phyloP scores from a whole-genome alignment of 2,888 invertebrate genomes.

The Eilema griseolum region DNA sequence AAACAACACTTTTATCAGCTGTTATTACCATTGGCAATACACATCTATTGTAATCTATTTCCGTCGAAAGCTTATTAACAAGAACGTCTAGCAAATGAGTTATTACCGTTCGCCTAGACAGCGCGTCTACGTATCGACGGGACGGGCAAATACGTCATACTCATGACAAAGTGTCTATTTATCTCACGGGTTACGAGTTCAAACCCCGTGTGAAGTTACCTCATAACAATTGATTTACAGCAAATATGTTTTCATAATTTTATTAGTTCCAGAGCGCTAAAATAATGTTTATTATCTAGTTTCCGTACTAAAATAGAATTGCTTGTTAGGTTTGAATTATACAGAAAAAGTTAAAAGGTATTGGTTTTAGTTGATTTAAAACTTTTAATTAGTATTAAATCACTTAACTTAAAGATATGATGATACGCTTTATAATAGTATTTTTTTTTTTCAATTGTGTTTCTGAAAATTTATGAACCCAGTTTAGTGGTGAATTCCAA shows the following conservation, averaged over 20 bases:
- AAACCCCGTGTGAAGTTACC: slow-evolving; percentile 11
- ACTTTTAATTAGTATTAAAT: too few species aligned
- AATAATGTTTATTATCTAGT: neutral
- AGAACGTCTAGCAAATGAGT: slow-evolving; percentile 39
- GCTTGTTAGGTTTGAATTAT: neutral
- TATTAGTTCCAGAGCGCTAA: neutral
- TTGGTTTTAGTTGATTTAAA: too few species aligned
- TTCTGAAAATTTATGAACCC: too few species aligned
- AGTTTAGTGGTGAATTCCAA: too few species aligned
- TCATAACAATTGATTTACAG: neutral
- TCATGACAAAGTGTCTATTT: slow-evolving; percentile 5
- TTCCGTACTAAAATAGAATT: neutral
- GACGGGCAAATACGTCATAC: slow-evolving; percentile 12
- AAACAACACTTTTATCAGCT: too few species aligned
- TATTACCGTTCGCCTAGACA: slow-evolving; percentile 42
- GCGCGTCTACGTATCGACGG: slow-evolving; percentile 48
- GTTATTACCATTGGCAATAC: neutral
- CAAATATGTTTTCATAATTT: neutral
- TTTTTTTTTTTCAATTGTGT: too few species aligned
- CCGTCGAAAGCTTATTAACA: slow-evolving; percentile 30
- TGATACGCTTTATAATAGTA: too few species aligned
- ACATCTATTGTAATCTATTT: slow-evolving; percentile 42
- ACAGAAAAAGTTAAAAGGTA: too few species aligned
- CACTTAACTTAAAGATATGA: too few species aligned
- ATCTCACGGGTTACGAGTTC: slow-evolving; percentile 10